These are phyloP conservation scores for Rhopalosiphum nymphaeae DNA, from an alignment of 2,888 invertebrate species.

Conservation along the genomic window DNA sequence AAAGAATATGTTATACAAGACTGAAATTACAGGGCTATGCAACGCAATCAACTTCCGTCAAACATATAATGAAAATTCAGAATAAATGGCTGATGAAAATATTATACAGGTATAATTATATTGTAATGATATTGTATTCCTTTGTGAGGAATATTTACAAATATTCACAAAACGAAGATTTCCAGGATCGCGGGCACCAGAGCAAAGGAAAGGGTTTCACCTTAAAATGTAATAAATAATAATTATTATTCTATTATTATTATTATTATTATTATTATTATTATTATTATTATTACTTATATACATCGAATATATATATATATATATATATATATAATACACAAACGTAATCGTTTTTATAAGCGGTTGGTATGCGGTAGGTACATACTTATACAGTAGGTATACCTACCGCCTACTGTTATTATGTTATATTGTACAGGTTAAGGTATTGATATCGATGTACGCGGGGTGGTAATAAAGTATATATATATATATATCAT, in stretches of 20 bases:
- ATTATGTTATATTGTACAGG: slow-evolving; percentile 13
- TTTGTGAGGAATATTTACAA: background rate
- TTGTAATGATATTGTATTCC: background rate
- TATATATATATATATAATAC: background rate
- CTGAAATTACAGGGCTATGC: background rate
- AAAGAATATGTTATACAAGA: background rate
- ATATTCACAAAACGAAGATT: background rate
- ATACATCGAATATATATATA: background rate
- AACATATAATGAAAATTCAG: background rate
- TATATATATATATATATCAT: background rate
- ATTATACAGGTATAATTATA: background rate
- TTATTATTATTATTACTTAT: background rate
- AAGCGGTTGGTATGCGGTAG: slow-evolving; percentile 18
- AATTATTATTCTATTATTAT: slow-evolving; percentile 14
- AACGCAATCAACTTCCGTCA: background rate
- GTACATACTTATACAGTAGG: slow-evolving; percentile 8
- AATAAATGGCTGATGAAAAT: background rate
- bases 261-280: slow-evolving; percentile 15
- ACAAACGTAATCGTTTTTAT: slow-evolving; percentile 4
- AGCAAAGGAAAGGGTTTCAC: background rate
- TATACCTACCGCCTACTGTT: slow-evolving; percentile 7
- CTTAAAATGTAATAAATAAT: background rate
- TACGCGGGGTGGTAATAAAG: background rate
- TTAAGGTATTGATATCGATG: slow-evolving; percentile 9
- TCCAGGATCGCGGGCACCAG: background rate